A percentile compares a stretch with the other conserved stretches of the same genome.
phyloP scores from a whole-genome alignment of 2,113 vertebrate species.

The Mesitornis unicolor region DNA sequence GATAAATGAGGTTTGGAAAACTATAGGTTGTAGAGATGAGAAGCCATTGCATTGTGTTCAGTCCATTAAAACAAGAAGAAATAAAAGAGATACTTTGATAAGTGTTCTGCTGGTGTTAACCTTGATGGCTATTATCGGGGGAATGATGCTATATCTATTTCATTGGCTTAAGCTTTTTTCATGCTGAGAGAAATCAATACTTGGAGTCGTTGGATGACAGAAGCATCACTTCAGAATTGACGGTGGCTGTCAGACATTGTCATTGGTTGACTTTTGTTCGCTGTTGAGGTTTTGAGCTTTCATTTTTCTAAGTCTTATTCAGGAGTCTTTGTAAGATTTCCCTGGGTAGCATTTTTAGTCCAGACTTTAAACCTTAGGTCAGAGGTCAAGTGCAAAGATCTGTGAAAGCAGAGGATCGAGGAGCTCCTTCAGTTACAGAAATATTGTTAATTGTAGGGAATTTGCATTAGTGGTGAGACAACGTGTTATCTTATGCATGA shows the following conservation, averaged over 20 bases:
- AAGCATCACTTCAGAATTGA: slow-evolving; percentile 95
- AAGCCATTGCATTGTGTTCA: slow-evolving; percentile 80
- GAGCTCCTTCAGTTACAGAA: slow-evolving; percentile 73
- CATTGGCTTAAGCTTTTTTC: slow-evolving; percentile 85
- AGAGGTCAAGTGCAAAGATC: slow-evolving; percentile 82
- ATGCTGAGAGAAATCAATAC: slow-evolving; percentile 92
- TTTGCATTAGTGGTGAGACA: slow-evolving; percentile 74
- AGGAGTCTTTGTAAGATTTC: slow-evolving; percentile 82
- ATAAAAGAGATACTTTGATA: slow-evolving; percentile 88
- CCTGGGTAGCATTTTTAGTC: slow-evolving; percentile 76
- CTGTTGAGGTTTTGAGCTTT: slow-evolving; percentile 92
- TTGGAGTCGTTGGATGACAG: slow-evolving; percentile 86
- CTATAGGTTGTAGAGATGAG: slow-evolving; percentile 74
- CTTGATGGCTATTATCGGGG: slow-evolving; percentile 87
- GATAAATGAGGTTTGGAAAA: slow-evolving; percentile 56
- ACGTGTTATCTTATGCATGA: slow-evolving; percentile 49
- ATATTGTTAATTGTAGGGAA: slow-evolving; percentile 71
- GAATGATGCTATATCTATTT: slow-evolving; percentile 82
- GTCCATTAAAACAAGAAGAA: slow-evolving; percentile 87
- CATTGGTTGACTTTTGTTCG: slow-evolving; percentile 94
- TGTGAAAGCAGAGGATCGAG: slow-evolving; percentile 70
- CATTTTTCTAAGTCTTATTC: slow-evolving; percentile 88
- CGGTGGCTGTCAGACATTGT: slow-evolving; percentile 90
- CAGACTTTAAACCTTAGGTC: slow-evolving; percentile 79
- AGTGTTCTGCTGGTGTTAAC: slow-evolving; percentile 94